Evolutionary conservation across 2,113 vertebrate species (phyloP).

Genomic region (Ciconia stormi): DNA sequence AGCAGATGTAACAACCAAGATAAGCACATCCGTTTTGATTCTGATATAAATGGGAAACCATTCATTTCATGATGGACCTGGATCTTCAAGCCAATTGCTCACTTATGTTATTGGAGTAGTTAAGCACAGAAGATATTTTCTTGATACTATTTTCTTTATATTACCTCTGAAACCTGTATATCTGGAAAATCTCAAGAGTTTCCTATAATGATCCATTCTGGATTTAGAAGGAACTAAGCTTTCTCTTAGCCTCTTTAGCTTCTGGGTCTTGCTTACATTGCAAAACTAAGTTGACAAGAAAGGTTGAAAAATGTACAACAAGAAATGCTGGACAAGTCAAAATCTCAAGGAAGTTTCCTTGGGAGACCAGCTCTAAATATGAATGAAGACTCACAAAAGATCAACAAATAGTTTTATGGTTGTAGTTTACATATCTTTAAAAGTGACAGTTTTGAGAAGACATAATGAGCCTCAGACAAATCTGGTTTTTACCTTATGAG

Average conservation of each 20-base stretch:
- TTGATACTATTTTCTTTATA: background rate
- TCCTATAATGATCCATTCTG: background rate
- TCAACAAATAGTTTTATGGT: background rate
- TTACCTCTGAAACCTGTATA: background rate
- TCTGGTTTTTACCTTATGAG: background rate
- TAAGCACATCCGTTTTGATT: background rate
- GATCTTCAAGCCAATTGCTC: background rate
- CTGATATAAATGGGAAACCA: background rate
- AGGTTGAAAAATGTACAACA: background rate
- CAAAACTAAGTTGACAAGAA: background rate
- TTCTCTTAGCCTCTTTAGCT: background rate
- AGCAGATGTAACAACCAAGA: background rate
- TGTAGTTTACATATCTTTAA: background rate
- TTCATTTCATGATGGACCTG: background rate
- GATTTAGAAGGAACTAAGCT: background rate
- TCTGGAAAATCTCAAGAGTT: background rate
- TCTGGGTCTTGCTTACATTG: background rate
- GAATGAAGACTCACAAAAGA: background rate
- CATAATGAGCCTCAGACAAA: background rate
- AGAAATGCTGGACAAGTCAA: background rate
- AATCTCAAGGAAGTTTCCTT: background rate
- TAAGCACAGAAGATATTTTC: background rate
- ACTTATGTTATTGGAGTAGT: background rate
- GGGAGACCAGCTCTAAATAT: background rate
- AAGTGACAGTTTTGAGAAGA: background rate